These are phyloP conservation scores for Rhinichthys osculus DNA, from an alignment of 2,797 vertebrate genomes.

Conservation along the genomic window DNA sequence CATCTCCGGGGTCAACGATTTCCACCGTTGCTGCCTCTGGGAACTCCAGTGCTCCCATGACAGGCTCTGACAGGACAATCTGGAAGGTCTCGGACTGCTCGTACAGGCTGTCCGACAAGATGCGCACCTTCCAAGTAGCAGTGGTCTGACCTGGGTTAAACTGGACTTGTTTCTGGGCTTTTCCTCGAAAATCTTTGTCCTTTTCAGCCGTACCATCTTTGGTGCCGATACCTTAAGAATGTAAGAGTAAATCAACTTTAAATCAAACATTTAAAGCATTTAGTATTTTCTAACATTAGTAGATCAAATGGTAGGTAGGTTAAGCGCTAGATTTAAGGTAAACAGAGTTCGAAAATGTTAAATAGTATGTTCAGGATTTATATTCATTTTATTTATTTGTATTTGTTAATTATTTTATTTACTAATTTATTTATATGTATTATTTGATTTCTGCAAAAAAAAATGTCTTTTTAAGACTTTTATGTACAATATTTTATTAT, in stretches of 20 bases:
- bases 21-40: slow-evolving; percentile 78
- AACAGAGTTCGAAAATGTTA: background rate
- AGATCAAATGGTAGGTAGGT: background rate
- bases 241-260: background rate
- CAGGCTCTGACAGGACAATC: slow-evolving; percentile 83
- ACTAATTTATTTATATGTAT: background rate
- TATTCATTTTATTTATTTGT: background rate
- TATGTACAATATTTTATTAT: background rate
- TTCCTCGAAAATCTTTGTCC: slow-evolving; percentile 84
- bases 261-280: background rate
- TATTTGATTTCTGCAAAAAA: background rate
- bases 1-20: slow-evolving; percentile 84
- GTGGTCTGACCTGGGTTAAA: slow-evolving; percentile 85
- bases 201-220: slow-evolving; percentile 81
- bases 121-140: slow-evolving; percentile 80
- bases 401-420: background rate
- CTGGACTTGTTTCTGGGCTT: slow-evolving; percentile 86
- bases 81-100: slow-evolving; percentile 83
- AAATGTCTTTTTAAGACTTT: background rate
- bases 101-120: slow-evolving; percentile 77
- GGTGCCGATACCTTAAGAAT: slow-evolving; percentile 79
- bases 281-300: background rate
- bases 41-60: slow-evolving; percentile 82
- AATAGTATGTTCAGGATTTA: background rate
- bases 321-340: background rate